phyloP scores from a whole-genome alignment of 2,888 invertebrate genomes.

The Pristionchus mayeri region DNA sequence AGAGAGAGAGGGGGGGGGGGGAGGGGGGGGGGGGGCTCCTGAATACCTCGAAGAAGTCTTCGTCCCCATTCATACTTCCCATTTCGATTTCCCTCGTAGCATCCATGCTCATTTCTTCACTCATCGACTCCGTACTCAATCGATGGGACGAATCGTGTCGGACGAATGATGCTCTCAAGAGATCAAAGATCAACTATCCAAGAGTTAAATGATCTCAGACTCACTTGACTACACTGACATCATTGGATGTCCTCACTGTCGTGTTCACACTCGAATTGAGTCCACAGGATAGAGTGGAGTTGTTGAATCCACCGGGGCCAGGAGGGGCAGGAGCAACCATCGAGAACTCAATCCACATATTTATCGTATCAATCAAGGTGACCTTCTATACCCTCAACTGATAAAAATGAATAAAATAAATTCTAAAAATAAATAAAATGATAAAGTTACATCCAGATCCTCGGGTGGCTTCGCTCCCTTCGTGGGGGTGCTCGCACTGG shows the following conservation, averaged over 20 bases:
- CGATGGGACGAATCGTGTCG: slow-evolving; percentile 46
- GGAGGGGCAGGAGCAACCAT: neutral
- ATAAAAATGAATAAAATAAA: too few relatives aligned
- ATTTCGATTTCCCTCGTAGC: slow-evolving; percentile 6
- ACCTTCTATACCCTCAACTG: too few relatives aligned
- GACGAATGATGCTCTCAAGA: slow-evolving; percentile 11
- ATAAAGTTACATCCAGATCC: slow-evolving; percentile 40
- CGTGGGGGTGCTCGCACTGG: slow-evolving; percentile 41
- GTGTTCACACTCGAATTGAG: slow-evolving; percentile 16
- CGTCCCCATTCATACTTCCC: slow-evolving; percentile 15
- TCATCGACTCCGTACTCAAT: neutral
- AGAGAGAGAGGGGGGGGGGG: neutral
- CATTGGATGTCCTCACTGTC: neutral
- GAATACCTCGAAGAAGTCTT: slow-evolving; percentile 48
- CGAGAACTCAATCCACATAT: neutral
- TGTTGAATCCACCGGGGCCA: neutral
- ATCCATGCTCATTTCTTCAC: neutral
- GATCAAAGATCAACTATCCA: neutral
- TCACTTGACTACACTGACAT: slow-evolving; percentile 39
- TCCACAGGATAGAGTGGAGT: slow-evolving; percentile 35
- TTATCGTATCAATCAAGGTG: neutral
- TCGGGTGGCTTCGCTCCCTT: slow-evolving; percentile 41
- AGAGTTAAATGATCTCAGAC: neutral
- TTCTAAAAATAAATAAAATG: too few relatives aligned
- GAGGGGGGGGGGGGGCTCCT: neutral